These are phyloP conservation scores for Nothobranchius kuhntae DNA, from an alignment of 2,113 vertebrate genomes.

Conservation along the genomic window DNA sequence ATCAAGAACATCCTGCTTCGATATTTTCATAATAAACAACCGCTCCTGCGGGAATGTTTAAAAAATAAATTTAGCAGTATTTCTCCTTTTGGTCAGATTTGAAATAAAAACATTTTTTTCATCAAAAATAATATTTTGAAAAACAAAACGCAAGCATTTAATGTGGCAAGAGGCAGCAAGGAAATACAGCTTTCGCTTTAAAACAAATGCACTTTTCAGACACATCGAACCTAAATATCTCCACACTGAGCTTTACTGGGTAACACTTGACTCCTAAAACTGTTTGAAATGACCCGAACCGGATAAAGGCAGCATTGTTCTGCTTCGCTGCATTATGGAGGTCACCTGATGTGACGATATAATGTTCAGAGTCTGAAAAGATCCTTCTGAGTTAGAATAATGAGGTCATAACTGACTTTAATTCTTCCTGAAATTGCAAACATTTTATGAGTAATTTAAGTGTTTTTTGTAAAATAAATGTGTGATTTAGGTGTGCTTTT, in stretches of 20 bases:
- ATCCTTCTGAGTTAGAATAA: too few relatives aligned
- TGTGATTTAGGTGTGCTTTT: not conserved
- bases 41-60: not conserved
- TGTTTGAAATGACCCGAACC: too few relatives aligned
- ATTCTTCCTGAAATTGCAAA: not conserved
- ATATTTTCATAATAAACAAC: too few relatives aligned
- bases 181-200: conserved; percentile 11
- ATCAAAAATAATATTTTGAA: not conserved
- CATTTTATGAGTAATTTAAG: not conserved
- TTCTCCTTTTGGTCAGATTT: conserved; percentile 31
- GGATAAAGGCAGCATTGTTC: too few relatives aligned
- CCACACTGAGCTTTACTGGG: not conserved
- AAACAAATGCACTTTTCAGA: conserved; percentile 3
- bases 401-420: too few relatives aligned
- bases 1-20: not conserved
- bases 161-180: not conserved
- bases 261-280: not conserved
- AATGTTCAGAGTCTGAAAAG: too few relatives aligned
- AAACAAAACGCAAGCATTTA: not conserved
- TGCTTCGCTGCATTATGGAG: too few relatives aligned
- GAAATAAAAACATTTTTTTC: conserved; percentile 8
- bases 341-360: too few relatives aligned
- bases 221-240: not conserved
- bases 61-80: conserved; percentile 14
- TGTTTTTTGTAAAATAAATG: not conserved